Base-by-base conservation (phyloP, 2,888 invertebrate genomes). In the Hirtodrosophila confusa region DNA sequence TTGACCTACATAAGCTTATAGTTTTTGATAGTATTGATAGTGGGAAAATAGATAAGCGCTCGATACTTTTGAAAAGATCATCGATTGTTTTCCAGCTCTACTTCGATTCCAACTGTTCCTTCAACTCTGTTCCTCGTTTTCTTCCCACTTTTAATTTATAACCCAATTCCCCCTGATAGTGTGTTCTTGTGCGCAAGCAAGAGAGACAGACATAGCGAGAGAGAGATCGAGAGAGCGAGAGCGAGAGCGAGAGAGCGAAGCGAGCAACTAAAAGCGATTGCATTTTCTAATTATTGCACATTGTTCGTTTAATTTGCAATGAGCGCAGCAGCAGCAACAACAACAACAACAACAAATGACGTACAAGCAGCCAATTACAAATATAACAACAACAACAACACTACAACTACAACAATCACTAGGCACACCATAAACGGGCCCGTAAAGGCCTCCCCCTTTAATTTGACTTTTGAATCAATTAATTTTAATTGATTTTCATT, bases 401-500 rank as follows among this genome's bases (percentile, higher is more conserved):
- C n/a, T 53, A 54, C 23, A 60, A 48, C 51, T 49, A 54, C 36
- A 50, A 43, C 47, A 48, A 48, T 44, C 55, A 51, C 62, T 53
- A 62, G 47, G 68, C 50, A 51, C n/a, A 36, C 57, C 63, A 57
- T 44, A 63, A 58, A 41, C 11, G 44, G 65, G 37, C 27, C 39
- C 23, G 3, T 35, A 55, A 53, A 56, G 62, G 67, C 58, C 62
- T 66, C 65, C 54, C 69, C 65, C 68, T 71, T 67, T 68, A 71
- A 76, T 82, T 86, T 79, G 88, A 74, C 79, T 78, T 86, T 82
- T 82, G 72, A 72, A 84, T 78, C 84, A 88, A 88, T 88, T 88
- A 88, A 88, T 74, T 89, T 88, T 84, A 89, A 89, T 88, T 88
- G 86, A 84, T 88, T 88, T 86, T 88, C 88, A 88, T 88, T 88